Base-by-base conservation (phyloP, 2,888 invertebrate species). In the Dicycla oo region DNA sequence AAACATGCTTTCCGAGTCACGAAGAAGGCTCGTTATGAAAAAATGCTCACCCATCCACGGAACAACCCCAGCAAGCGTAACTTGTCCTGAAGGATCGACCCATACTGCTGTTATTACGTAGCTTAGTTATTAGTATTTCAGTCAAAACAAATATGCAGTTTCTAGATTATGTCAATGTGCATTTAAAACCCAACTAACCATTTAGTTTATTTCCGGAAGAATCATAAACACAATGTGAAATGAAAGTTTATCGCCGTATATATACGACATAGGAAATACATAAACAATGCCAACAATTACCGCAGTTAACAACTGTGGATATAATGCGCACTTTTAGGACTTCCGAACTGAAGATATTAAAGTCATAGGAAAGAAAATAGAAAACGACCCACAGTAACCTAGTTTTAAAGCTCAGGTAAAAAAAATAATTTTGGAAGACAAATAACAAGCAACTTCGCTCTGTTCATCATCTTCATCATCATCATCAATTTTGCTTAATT, bases 121-220 rank as follows among this genome's bases (percentile, higher is more conserved):
- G 30, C 30, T 30, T 30, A 30, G 2, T 23, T 18, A 58, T 38
- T 18, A 38, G 18, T 40, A 10, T 40, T 23, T 40, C 2, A 20
- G 15, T 11, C 10, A 11, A 23, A 15, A 18, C 0, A 10, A n/a
- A 51, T 47, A 18, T n/a, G 3, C 1, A 13, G 5, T 10, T 45
- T 60, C 13, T 11, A 58, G 20, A 53, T 2, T 43, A 64, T 2
- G 43, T 51, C 30, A 56, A 23, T 43, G 40, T 45, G 47, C 13
- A 38, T 58, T 63, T 38, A 47, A 61, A 74, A 69, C 7, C 30
- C 38, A 40, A 23, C 11, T 30, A 51, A 51, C 15, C 40, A 60
- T 51, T 51, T 58, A 20, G 45, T 53, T 30, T 43, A 60, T 63
- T 80, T 79, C 71, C 71, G 77, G n/a, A 71, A 71, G 18, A 80